Evolutionary conservation across 2,797 vertebrate genomes (phyloP).

Genomic region (Tenualosa ilisha): DNA sequence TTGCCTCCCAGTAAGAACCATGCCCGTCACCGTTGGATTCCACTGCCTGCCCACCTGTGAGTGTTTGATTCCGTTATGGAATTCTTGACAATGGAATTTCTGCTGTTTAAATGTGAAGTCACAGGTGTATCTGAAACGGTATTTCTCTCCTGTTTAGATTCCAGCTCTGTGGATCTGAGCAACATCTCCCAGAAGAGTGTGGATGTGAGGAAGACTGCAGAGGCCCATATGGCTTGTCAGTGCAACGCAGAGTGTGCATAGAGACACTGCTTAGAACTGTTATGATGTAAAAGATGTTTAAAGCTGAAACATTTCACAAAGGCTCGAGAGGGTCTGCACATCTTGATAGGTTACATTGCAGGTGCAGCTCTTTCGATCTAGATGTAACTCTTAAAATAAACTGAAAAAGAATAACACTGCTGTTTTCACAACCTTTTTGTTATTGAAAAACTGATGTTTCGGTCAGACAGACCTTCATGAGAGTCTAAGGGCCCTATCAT

Average conservation of each 20-base stretch:
- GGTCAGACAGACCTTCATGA: no score
- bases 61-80: slow-evolving; percentile 28
- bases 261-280: not conserved
- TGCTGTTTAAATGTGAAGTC: no score
- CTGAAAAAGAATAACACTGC: no score
- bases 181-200: slow-evolving; percentile 62
- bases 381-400: no score
- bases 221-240: slow-evolving; percentile 69
- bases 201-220: slow-evolving; percentile 61
- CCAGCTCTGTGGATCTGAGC: slow-evolving; percentile 45
- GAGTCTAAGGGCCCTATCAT: no score
- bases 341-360: no score
- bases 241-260: slow-evolving; percentile 68
- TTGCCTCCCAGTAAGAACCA: slow-evolving; percentile 67
- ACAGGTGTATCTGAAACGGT: not conserved
- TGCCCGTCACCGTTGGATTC: slow-evolving; percentile 63
- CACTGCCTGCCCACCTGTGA: slow-evolving; percentile 73
- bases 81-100: no score
- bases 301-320: no score
- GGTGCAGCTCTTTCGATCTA: no score
- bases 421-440: no score
- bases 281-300: not conserved
- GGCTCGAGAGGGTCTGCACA: no score
- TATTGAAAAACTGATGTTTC: no score
- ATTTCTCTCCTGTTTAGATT: slow-evolving; percentile 57